phyloP scores from a whole-genome alignment of 1,140 invertebrate genomes.

The Mesaphorura yosii region DNA sequence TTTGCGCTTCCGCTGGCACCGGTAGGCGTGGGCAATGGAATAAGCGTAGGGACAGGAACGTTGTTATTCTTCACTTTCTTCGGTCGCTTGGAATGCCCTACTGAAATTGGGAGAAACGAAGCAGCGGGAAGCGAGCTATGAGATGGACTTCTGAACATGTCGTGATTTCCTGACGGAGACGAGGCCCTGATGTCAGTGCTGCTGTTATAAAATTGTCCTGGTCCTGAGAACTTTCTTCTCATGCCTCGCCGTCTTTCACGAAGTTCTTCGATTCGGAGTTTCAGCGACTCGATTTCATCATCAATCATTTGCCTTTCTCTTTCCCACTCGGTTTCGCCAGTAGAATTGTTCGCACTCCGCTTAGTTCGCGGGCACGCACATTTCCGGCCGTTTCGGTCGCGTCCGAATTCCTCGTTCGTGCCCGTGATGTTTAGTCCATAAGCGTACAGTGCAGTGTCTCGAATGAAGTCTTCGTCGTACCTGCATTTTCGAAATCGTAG shows the following conservation, averaged over 20 bases:
- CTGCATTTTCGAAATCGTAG: conserved; percentile 28
- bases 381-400: too few species aligned
- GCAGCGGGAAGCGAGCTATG: too few species aligned
- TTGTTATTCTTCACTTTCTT: too few species aligned
- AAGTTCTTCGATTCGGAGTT: conserved; percentile 22
- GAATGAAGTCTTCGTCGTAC: conserved; percentile 16
- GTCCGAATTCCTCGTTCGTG: not conserved
- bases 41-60: too few species aligned
- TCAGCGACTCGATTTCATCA: conserved; percentile 27
- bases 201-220: too few species aligned
- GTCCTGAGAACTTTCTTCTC: conserved; percentile 22
- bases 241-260: conserved; percentile 19
- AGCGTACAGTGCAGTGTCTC: not conserved
- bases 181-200: not conserved
- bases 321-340: conserved; percentile 17
- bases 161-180: not conserved
- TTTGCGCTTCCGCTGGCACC: too few species aligned
- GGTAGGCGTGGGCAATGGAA: too few species aligned
- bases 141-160: too few species aligned
- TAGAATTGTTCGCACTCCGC: not conserved
- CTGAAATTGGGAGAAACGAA: too few species aligned
- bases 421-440: not conserved
- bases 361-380: not conserved
- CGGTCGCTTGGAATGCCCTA: too few species aligned
- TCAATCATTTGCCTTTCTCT: conserved; percentile 23